These are phyloP conservation scores for Drosophila arawakana DNA, from an alignment of 1,140 invertebrate species.

Conservation along the genomic window DNA sequence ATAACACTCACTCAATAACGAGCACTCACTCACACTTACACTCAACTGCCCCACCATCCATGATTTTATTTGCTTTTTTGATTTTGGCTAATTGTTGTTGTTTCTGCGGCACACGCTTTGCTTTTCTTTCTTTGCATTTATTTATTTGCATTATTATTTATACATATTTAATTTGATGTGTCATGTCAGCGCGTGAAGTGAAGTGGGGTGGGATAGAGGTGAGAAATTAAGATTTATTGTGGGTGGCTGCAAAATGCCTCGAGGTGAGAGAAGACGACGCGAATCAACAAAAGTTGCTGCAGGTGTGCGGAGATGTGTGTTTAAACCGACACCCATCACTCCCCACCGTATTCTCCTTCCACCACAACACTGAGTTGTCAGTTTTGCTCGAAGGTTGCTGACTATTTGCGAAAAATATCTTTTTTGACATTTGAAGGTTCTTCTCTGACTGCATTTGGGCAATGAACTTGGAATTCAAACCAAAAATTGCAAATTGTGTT, in stretches of 20 bases:
- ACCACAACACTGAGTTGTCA: constrained; percentile 55
- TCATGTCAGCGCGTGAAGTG: constrained; percentile 49
- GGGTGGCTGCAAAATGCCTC: constrained; percentile 58
- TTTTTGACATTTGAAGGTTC: constrained; percentile 62
- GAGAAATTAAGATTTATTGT: constrained; percentile 77
- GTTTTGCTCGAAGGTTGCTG: constrained; percentile 49
- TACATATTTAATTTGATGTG: constrained; percentile 79
- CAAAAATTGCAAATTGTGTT: constrained; percentile 16
- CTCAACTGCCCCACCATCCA: constrained; percentile 4
- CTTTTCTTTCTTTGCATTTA: constrained; percentile 14
- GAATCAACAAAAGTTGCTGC: constrained; percentile 17
- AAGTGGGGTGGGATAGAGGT: constrained; percentile 3
- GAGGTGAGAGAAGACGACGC: constrained; percentile 19
- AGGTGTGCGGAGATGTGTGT: not conserved
- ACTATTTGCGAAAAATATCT: constrained; percentile 37
- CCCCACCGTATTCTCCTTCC: not conserved
- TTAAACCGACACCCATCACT: not conserved
- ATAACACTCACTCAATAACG: constrained; percentile 44
- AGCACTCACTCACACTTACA: constrained; percentile 11
- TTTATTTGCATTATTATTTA: constrained; percentile 60
- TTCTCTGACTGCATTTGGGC: constrained; percentile 57
- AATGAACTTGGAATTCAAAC: constrained; percentile 59
- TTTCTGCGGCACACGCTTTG: constrained; percentile 11
- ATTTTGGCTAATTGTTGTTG: constrained; percentile 52
- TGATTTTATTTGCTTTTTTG: constrained; percentile 6